Conservation (phyloP, 2,113 vertebrate species). For the Silurus meridionalis region DNA sequence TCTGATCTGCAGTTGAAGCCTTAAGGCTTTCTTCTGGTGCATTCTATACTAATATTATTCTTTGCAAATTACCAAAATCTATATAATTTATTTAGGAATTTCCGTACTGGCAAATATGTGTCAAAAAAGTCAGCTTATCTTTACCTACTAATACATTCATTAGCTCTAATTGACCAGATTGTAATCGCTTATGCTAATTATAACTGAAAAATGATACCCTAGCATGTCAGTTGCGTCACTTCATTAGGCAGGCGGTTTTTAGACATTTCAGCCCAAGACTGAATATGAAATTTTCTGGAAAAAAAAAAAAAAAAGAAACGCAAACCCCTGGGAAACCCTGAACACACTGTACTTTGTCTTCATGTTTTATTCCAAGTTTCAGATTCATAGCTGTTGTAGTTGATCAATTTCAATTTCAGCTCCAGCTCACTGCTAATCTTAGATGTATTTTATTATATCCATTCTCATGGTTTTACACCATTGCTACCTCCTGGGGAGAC, state of each 20-base stretch:
- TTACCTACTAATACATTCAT: neutral
- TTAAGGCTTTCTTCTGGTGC: neutral
- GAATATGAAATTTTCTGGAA: slow-evolving; percentile 15
- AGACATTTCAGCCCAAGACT: slow-evolving; percentile 14
- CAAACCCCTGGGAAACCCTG: slow-evolving; percentile 18
- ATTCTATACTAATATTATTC: neutral
- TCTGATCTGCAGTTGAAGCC: neutral
- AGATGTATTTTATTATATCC: slow-evolving; percentile 56
- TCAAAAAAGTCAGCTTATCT: neutral
- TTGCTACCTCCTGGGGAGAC: slow-evolving; percentile 35
- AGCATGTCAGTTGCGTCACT: neutral
- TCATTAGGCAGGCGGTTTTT: neutral
- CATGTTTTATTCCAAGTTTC: slow-evolving; percentile 40
- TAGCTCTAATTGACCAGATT: neutral
- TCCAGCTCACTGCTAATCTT: slow-evolving; percentile 56
- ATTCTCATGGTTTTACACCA: slow-evolving; percentile 45
- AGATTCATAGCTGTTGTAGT: slow-evolving; percentile 57
- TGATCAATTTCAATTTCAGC: slow-evolving; percentile 62
- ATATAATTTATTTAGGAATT: neutral
- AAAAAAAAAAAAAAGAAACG: neutral
- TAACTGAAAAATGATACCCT: neutral
- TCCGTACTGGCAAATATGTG: neutral
- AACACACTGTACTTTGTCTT: slow-evolving; percentile 26
- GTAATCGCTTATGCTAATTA: neutral
- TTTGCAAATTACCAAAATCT: neutral